phyloP scores from a whole-genome alignment of 1,140 invertebrate genomes.

The Drosophila sp. region DNA sequence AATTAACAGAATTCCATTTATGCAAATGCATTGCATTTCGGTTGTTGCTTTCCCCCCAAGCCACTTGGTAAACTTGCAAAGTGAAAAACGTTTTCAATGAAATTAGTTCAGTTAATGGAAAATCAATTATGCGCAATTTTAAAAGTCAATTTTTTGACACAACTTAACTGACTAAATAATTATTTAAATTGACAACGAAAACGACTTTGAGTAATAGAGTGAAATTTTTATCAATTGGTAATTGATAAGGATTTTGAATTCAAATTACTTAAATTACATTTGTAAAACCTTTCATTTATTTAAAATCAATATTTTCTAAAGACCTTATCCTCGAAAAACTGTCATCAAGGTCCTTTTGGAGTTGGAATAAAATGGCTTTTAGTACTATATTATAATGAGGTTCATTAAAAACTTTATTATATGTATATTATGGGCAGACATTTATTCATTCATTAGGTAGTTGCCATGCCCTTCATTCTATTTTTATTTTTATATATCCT shows the following conservation, averaged over 20 bases:
- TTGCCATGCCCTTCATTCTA: conserved; percentile 30
- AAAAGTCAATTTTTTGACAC: background rate
- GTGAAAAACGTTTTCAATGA: conserved; percentile 1
- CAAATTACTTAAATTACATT: too few species aligned
- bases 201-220: too few species aligned
- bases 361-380: background rate
- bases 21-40: conserved; percentile 2
- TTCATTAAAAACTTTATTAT: conserved; percentile 2
- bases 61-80: too few species aligned
- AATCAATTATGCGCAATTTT: background rate
- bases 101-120: conserved; percentile 5
- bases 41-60: background rate
- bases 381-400: background rate
- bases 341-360: background rate
- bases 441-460: conserved; percentile 4
- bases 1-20: conserved; percentile 4
- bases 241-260: too few species aligned
- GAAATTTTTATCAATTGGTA: too few species aligned
- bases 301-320: too few species aligned
- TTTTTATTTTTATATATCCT: conserved; percentile 32
- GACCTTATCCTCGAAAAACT: background rate
- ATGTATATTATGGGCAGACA: conserved; percentile 3
- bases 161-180: conserved; percentile 1
- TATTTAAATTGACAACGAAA: background rate
- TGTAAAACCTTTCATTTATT: too few species aligned